Evolutionary conservation across 2,797 vertebrate species (phyloP), one percentile per base, ranked within the genome.

Genomic region (Cossypha caffra): DNA sequence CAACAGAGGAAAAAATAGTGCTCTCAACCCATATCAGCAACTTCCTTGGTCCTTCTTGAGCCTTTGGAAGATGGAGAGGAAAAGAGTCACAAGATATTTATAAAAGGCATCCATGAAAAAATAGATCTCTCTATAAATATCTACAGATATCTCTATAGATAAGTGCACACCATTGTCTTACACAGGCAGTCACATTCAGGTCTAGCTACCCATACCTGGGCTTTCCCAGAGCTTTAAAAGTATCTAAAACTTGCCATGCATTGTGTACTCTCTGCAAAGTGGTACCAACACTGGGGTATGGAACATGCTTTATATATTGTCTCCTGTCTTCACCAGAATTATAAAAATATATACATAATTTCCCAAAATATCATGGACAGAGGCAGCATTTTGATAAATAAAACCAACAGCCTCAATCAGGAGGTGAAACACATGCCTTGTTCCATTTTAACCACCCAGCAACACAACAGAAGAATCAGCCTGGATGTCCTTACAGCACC

Each of bases 131-230:
- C 62, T 58, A 35, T 31, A 55, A 72, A 58, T 18, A 48, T 8
- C 14, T 71, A 35, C 1, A 33, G 38, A 9, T 62, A 33, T 6
- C 33, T 78, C 67, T 42, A 20, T 15, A 67, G 69, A 10, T n/a
- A 43, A 51, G 7, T 24, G 29, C 19, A 64, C 5, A 61, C 10
- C 10, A n/a, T 8, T 3, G 5, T 45, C 77, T 75, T 75, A 48
- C 1, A 1, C 1, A 28, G 25, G 33, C 54, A 72, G 55, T 35
- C 35, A 55, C 0, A 3, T 16, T 18, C 21, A 50, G 59, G 7
- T 28, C 71, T 24, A 72, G 35, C 37, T 84, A 40, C 29, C 33
- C 45, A 11, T 5, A 50, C 19, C 13, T 42, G 26, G 24, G 29
- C 58, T 86, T 64, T 40, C 15, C 40, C 55, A 82, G 43, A 43